Evolutionary conservation across 2,888 invertebrate genomes (phyloP).

Genomic region (Isoperla grammatica): DNA sequence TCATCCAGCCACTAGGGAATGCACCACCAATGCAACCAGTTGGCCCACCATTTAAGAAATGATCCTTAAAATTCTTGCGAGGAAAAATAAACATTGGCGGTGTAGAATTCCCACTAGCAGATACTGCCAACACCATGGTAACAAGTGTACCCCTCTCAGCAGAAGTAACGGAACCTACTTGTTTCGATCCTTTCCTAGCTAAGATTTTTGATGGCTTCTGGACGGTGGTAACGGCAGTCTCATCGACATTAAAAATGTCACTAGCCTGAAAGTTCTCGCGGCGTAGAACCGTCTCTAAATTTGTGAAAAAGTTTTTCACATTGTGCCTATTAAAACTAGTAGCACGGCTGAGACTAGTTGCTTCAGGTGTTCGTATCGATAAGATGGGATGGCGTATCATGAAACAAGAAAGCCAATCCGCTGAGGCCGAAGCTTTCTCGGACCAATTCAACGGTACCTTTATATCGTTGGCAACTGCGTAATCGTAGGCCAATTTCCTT

Average conservation of each 20-base stretch:
- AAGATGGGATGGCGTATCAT: conserved; percentile 29
- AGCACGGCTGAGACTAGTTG: conserved; percentile 31
- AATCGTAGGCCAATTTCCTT: conserved; percentile 31
- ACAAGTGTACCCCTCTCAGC: conserved; percentile 39
- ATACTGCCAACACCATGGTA: conserved; percentile 36
- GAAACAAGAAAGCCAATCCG: conserved; percentile 30
- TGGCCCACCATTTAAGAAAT: conserved; percentile 30
- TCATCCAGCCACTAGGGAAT: conserved; percentile 36
- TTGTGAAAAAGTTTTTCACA: conserved; percentile 28
- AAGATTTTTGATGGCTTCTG: conserved; percentile 40
- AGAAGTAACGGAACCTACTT: conserved; percentile 40
- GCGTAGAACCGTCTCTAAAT: conserved; percentile 32
- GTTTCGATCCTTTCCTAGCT: conserved; percentile 38
- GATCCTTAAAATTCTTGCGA: conserved; percentile 31
- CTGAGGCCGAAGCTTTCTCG: conserved; percentile 22
- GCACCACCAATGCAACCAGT: conserved; percentile 30
- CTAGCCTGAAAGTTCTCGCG: conserved; percentile 34
- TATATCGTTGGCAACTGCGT: conserved; percentile 31
- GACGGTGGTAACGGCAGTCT: conserved; percentile 41
- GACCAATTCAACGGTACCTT: conserved; percentile 19
- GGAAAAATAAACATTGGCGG: conserved; percentile 39
- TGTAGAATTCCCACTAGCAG: conserved; percentile 37
- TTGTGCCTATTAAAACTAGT: conserved; percentile 28
- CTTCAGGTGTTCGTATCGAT: conserved; percentile 30
- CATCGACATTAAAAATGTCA: conserved; percentile 41